A percentile compares a stretch with the other conserved stretches of the same genome.
Conservation (phyloP, 2,888 invertebrate genomes). For the Hemaris fuciformis region DNA sequence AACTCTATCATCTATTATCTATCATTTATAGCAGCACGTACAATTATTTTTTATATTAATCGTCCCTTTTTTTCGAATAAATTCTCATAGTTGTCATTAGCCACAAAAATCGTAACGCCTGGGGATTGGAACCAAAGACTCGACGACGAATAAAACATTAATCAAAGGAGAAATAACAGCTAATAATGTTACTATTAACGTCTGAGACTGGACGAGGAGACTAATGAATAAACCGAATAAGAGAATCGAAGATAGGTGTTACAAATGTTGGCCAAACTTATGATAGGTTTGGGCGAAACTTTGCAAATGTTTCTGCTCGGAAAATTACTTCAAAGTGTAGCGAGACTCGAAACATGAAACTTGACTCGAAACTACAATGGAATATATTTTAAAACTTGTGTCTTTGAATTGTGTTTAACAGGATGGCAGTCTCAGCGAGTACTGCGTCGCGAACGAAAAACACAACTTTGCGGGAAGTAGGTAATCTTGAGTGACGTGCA, state of each 20-base stretch:
- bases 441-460: neutral
- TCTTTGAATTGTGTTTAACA: neutral
- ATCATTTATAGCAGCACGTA: too few relatives aligned
- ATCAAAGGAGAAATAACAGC: too few relatives aligned
- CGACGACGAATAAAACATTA: too few relatives aligned
- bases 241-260: neutral
- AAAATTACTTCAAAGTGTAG: neutral
- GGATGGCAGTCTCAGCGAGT: neutral
- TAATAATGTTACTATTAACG: too few relatives aligned
- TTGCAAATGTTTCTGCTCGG: neutral
- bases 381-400: slow-evolving; percentile 1
- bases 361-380: neutral
- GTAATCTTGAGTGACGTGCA: slow-evolving; percentile 5
- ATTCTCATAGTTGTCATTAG: too few relatives aligned
- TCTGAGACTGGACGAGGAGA: too few relatives aligned
- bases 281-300: neutral
- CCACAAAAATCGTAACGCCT: too few relatives aligned
- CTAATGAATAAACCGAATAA: too few relatives aligned
- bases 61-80: too few relatives aligned
- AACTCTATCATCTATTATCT: too few relatives aligned
- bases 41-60: too few relatives aligned
- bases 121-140: too few relatives aligned
- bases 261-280: neutral
- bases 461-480: neutral
- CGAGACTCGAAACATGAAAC: neutral